A percentile compares a stretch with the other conserved stretches of the same genome.
Conservation (phyloP, 35 echinoderm and acorn worm species). For the Anneissia japonica region DNA sequence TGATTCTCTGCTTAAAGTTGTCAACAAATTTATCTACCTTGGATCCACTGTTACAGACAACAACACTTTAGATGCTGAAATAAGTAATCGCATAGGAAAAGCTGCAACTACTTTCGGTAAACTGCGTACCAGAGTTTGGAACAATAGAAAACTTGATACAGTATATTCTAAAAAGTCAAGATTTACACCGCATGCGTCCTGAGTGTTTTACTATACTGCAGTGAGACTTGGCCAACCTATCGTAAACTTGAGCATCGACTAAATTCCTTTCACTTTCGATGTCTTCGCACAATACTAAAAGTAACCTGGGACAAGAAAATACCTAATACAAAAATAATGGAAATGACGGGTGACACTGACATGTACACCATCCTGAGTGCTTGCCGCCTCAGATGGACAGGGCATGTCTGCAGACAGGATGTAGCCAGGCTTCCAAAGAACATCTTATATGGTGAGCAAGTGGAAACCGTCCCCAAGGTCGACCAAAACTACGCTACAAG, state of each 20-base stretch:
- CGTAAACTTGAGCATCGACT: background rate
- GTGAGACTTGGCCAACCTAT: conserved; percentile 1
- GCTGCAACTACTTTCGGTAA: background rate
- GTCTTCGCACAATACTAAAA: too few species aligned
- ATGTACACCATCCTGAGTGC: too few species aligned
- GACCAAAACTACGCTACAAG: background rate
- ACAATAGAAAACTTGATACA: too few species aligned
- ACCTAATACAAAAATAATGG: too few species aligned
- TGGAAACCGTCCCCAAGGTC: background rate
- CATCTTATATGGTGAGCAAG: background rate
- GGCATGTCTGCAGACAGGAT: background rate
- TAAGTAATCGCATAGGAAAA: background rate
- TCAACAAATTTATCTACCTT: conserved; percentile 23
- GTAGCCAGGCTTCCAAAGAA: background rate
- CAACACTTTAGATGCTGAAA: background rate
- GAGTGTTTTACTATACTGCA: background rate
- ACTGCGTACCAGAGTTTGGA: conserved; percentile 13
- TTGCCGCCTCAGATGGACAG: too few species aligned
- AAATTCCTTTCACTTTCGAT: background rate
- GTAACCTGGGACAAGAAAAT: too few species aligned
- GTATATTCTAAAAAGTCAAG: too few species aligned
- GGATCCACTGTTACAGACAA: conserved; percentile 6
- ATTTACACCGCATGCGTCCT: background rate
- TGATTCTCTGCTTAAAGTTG: too few species aligned
- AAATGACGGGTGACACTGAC: too few species aligned